These are phyloP conservation scores for Meganola albula DNA, from an alignment of 2,888 invertebrate genomes.

Conservation along the genomic window DNA sequence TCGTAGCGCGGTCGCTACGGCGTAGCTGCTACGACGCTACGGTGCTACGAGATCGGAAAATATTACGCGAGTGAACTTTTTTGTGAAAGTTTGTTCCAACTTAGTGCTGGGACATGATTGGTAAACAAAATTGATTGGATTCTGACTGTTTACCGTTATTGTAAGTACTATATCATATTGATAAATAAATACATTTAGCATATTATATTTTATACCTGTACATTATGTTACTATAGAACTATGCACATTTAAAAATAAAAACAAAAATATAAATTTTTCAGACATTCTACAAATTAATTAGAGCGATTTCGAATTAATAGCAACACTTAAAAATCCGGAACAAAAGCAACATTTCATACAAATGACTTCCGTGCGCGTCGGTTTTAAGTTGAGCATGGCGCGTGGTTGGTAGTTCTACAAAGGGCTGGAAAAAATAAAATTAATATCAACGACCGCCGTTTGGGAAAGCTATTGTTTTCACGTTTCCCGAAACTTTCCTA, in stretches of 20 bases:
- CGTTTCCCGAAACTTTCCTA: neutral
- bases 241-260: too few species aligned
- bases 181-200: too few species aligned
- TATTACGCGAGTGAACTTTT: conserved; percentile 39
- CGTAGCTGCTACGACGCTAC: conserved; percentile 38
- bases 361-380: conserved; percentile 5
- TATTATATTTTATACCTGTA: too few species aligned
- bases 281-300: too few species aligned
- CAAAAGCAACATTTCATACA: conserved; percentile 8
- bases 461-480: neutral
- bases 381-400: conserved; percentile 9
- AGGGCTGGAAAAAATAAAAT: conserved; percentile 5
- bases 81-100: conserved; percentile 27
- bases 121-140: too few species aligned
- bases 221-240: too few species aligned
- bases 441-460: neutral
- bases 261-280: too few species aligned
- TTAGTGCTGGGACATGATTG: conserved; percentile 26
- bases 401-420: conserved; percentile 9
- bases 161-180: too few species aligned
- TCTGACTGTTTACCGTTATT: too few species aligned
- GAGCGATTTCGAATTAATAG: too few species aligned
- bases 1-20: conserved; percentile 55
- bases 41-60: conserved; percentile 34
- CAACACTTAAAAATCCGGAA: too few species aligned